These are phyloP conservation scores for Sinocyclocheilus anshuiensis DNA, from an alignment of 2,113 vertebrate genomes.

Conservation along the genomic window DNA sequence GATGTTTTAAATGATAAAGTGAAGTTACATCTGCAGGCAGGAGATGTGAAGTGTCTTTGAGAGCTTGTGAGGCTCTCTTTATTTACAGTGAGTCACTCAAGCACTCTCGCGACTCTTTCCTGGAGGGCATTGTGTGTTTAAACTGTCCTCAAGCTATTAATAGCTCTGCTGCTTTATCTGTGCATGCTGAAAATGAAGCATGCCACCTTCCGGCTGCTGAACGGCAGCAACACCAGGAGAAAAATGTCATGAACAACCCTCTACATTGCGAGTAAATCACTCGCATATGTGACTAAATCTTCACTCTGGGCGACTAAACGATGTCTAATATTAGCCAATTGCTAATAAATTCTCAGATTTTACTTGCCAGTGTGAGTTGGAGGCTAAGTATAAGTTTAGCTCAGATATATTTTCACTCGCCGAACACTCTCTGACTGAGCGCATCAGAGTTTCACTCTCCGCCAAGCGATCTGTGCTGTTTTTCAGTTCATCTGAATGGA, in stretches of 20 bases:
- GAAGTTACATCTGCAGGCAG: neutral
- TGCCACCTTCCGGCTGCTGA: slow-evolving; percentile 86
- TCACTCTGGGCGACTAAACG: too few species aligned
- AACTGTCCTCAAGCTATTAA: slow-evolving; percentile 69
- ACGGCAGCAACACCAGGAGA: slow-evolving; percentile 65
- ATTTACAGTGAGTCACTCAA: slow-evolving; percentile 52
- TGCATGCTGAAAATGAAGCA: slow-evolving; percentile 78
- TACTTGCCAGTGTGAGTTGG: too few species aligned
- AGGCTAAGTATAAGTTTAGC: too few species aligned
- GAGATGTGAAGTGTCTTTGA: slow-evolving; percentile 15
- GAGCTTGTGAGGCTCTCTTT: neutral
- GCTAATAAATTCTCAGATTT: too few species aligned
- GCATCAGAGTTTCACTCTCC: too few species aligned
- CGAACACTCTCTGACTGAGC: too few species aligned
- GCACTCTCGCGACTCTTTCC: slow-evolving; percentile 34
- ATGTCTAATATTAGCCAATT: too few species aligned
- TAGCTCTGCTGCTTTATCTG: slow-evolving; percentile 69
- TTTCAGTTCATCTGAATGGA: too few species aligned
- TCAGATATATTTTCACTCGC: too few species aligned
- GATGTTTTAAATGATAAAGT: neutral
- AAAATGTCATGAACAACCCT: neutral
- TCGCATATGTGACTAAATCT: too few species aligned
- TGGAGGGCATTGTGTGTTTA: slow-evolving; percentile 57
- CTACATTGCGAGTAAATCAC: too few species aligned
- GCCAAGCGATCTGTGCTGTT: too few species aligned